Evolutionary conservation across 2,113 vertebrate species (phyloP).

Genomic region (Sinosuthora webbiana): DNA sequence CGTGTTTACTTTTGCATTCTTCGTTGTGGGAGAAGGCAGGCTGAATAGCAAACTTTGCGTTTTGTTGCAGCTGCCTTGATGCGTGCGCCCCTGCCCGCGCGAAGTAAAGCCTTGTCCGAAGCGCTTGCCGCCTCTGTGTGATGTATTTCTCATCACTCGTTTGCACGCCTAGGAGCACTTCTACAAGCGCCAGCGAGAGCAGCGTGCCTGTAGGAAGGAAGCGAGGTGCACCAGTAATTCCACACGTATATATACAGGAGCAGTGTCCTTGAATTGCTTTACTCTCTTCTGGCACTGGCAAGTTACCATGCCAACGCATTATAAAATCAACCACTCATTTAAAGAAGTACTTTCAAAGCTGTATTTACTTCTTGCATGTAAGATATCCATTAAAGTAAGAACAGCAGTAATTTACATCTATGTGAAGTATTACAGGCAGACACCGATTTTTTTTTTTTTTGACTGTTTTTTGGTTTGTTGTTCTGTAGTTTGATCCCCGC

Average conservation of each 20-base stretch:
- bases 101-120: background rate
- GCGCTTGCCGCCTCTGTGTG: background rate
- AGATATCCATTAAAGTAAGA: conserved; percentile 73
- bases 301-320: conserved; percentile 57
- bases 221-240: background rate
- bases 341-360: conserved; percentile 64
- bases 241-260: background rate
- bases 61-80: background rate
- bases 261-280: background rate
- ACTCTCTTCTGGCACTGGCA: background rate
- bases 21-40: conserved; percentile 2
- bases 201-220: background rate
- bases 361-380: conserved; percentile 69
- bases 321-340: conserved; percentile 49
- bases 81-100: background rate
- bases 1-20: conserved; percentile 70
- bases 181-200: background rate
- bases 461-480: conserved; percentile 26
- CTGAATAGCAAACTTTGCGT: conserved; percentile 34
- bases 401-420: conserved; percentile 61
- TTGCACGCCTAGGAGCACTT: background rate
- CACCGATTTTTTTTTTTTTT: background rate
- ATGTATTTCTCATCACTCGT: background rate
- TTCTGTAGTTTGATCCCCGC: background rate
- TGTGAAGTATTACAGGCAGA: conserved; percentile 47